phyloP scores from a whole-genome alignment of 2,888 invertebrate genomes.

The Perizoma flavofasciatum region DNA sequence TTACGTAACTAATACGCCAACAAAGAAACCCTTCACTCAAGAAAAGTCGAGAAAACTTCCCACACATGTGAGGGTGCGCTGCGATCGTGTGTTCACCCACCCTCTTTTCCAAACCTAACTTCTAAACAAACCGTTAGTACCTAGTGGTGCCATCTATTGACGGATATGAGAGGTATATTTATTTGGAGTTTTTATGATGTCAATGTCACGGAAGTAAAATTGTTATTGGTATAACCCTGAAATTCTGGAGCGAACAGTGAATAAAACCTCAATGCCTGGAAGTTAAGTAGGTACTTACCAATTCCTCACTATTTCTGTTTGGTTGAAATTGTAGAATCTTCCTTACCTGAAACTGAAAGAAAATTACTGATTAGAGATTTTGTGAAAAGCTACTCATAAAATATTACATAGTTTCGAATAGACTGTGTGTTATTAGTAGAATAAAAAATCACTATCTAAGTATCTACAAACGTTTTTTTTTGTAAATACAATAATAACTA shows the following conservation, averaged over 20 bases:
- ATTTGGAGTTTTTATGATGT: slow-evolving; percentile 34
- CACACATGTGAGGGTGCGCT: slow-evolving; percentile 57
- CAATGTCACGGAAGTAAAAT: slow-evolving; percentile 37
- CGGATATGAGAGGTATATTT: slow-evolving; percentile 58
- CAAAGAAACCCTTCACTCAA: slow-evolving; percentile 60
- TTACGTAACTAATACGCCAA: slow-evolving; percentile 66
- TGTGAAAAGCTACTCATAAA: neutral
- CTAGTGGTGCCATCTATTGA: slow-evolving; percentile 68
- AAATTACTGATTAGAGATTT: neutral
- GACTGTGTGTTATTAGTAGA: no score
- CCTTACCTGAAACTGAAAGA: slow-evolving; percentile 15
- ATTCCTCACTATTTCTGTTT: slow-evolving; percentile 4
- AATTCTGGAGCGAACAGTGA: slow-evolving; percentile 36
- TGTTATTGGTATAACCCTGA: slow-evolving; percentile 40
- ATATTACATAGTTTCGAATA: neutral
- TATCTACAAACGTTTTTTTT: no score
- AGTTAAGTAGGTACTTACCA: no score
- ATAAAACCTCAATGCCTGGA: slow-evolving; percentile 26
- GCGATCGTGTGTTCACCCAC: slow-evolving; percentile 51
- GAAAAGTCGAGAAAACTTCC: slow-evolving; percentile 71
- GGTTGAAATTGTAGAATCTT: slow-evolving; percentile 2
- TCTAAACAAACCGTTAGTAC: slow-evolving; percentile 31
- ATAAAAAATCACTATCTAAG: no score
- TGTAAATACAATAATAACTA: no score
- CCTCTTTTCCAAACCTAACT: slow-evolving; percentile 45